A percentile compares a stretch with the other conserved stretches of the same genome.
These are phyloP conservation scores for Patella vulgata DNA, from an alignment of 1,140 invertebrate genomes.

Conservation along the genomic window DNA sequence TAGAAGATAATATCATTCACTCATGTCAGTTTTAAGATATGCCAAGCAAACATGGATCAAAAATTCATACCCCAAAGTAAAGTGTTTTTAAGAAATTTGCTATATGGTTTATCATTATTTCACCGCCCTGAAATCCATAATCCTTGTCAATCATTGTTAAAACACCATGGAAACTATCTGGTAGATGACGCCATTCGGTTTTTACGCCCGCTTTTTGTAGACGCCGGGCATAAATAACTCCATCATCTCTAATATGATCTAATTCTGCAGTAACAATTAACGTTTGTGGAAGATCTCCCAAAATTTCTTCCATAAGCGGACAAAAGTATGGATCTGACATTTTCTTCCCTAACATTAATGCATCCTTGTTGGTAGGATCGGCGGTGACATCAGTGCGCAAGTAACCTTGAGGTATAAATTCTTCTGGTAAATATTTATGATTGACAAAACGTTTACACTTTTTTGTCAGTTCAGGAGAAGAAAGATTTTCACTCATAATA, in stretches of 20 bases:
- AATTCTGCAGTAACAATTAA: background rate
- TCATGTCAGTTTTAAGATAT: too few relatives aligned
- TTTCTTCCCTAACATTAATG: background rate
- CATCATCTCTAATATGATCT: constrained; percentile 1
- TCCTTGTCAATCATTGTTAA: background rate
- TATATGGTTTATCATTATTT: background rate
- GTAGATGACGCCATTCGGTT: background rate
- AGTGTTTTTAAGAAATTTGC: background rate
- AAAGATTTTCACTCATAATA: background rate
- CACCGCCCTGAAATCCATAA: constrained; percentile 1
- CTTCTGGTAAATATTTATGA: background rate
- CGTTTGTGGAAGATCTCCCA: background rate
- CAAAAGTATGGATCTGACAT: background rate
- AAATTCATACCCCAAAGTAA: too few relatives aligned
- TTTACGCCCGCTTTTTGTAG: background rate
- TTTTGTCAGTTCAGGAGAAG: background rate
- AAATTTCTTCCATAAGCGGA: constrained; percentile 1
- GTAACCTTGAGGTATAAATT: constrained; percentile 1
- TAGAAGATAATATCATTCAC: too few relatives aligned
- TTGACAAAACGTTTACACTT: constrained; percentile 6
- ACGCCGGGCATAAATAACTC: constrained; percentile 1
- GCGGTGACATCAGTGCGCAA: background rate
- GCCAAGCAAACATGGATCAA: too few relatives aligned
- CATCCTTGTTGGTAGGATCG: background rate
- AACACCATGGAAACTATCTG: constrained; percentile 10